Conservation (phyloP, 1,140 invertebrate genomes). For the Latrodectus geometricus region DNA sequence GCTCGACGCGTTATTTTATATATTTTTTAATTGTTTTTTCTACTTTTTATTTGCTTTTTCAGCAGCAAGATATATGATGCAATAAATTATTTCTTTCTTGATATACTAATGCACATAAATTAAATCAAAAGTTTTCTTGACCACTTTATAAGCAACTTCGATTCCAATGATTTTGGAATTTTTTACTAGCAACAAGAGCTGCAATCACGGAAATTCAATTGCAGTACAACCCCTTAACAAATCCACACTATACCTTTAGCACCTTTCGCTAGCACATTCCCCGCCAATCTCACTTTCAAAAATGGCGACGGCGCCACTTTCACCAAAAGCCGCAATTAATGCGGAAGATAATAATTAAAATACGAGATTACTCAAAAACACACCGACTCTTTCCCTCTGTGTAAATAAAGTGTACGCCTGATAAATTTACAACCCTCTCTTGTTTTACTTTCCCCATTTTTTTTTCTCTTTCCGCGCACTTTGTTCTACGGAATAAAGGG, state of each 20-base stretch:
- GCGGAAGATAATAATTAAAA: conserved; percentile 57
- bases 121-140: too few relatives aligned
- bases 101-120: too few relatives aligned
- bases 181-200: too few relatives aligned
- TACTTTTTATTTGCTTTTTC: too few relatives aligned
- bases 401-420: conserved; percentile 32
- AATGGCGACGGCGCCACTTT: conserved; percentile 19
- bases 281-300: conserved; percentile 34
- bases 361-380: conserved; percentile 55
- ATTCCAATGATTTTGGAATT: too few relatives aligned
- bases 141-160: too few relatives aligned
- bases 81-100: too few relatives aligned
- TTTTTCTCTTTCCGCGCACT: conserved; percentile 1
- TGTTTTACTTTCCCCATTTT: background rate
- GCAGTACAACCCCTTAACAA: too few relatives aligned
- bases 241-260: background rate
- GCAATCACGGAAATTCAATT: too few relatives aligned
- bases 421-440: conserved; percentile 44
- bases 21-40: too few relatives aligned
- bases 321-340: conserved; percentile 42
- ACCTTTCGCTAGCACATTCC: conserved; percentile 8
- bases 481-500: background rate
- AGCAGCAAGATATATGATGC: too few relatives aligned
- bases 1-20: too few relatives aligned
- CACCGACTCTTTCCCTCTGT: conserved; percentile 13